phyloP scores from a whole-genome alignment of 1,140 invertebrate genomes.

The Hylaeus volcanicus region DNA sequence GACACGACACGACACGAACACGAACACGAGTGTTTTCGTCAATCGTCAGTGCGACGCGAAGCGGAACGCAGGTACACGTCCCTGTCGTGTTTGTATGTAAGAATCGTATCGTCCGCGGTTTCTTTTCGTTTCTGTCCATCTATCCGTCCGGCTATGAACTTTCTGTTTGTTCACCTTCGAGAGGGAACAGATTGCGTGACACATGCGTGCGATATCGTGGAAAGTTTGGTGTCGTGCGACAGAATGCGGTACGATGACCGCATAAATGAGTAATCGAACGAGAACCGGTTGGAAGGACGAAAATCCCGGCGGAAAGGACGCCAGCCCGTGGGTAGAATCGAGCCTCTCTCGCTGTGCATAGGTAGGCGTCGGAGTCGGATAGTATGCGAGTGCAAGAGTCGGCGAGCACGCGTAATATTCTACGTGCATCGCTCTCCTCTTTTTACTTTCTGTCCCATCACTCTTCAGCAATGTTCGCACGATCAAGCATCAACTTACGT shows the following conservation, averaged over 20 bases:
- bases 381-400: constrained; percentile 23
- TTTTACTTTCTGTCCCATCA: neutral
- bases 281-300: constrained; percentile 48
- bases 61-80: constrained; percentile 29
- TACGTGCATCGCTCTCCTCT: constrained; percentile 6
- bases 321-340: constrained; percentile 39
- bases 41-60: constrained; percentile 60
- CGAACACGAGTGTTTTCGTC: constrained; percentile 40
- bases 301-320: constrained; percentile 48
- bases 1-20: too few species aligned
- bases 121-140: neutral
- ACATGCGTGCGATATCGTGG: constrained; percentile 24
- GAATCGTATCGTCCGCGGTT: neutral
- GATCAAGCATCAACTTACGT: constrained; percentile 21
- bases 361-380: constrained; percentile 44
- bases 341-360: constrained; percentile 23
- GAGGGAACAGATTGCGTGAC: neutral
- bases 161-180: neutral
- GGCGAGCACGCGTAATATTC: constrained; percentile 51
- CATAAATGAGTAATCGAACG: constrained; percentile 40
- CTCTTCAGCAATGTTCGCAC: neutral
- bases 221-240: constrained; percentile 11
- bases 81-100: neutral
- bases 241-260: constrained; percentile 42
- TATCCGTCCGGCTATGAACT: neutral